These are phyloP conservation scores for Drosophila atripex DNA, from an alignment of 2,888 invertebrate genomes.

Conservation along the genomic window DNA sequence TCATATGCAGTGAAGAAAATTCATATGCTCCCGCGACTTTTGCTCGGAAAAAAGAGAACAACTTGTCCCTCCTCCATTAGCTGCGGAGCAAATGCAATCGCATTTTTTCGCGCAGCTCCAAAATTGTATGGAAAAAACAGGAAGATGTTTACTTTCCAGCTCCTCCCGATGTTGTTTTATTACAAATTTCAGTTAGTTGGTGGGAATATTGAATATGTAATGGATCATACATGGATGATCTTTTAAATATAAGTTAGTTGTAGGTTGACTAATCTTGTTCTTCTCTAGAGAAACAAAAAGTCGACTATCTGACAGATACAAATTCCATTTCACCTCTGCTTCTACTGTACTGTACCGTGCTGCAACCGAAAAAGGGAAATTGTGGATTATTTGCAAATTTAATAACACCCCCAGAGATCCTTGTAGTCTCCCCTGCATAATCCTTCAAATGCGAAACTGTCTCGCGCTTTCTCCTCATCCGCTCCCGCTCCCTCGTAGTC, in stretches of 20 bases:
- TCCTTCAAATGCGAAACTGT: slow-evolving; percentile 22
- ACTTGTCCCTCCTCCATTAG: background rate
- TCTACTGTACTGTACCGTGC: slow-evolving; percentile 44
- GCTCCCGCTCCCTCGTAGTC: slow-evolving; percentile 43
- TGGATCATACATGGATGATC: too few species aligned
- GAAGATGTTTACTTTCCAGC: slow-evolving; percentile 68
- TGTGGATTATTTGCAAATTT: slow-evolving; percentile 70
- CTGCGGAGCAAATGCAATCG: slow-evolving; percentile 28
- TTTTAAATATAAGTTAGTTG: too few species aligned
- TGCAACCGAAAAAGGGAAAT: slow-evolving; percentile 49
- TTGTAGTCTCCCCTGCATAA: background rate
- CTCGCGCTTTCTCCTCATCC: background rate
- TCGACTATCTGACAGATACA: background rate
- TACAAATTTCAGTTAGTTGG: background rate
- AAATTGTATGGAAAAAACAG: slow-evolving; percentile 73
- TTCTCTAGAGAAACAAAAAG: background rate
- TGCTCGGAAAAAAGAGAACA: slow-evolving; percentile 6
- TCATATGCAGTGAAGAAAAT: slow-evolving; percentile 67
- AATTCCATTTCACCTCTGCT: slow-evolving; percentile 17
- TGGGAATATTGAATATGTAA: background rate
- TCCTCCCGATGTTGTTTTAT: slow-evolving; percentile 2
- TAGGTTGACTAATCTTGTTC: background rate
- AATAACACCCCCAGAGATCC: slow-evolving; percentile 48
- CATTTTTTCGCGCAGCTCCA: slow-evolving; percentile 8
- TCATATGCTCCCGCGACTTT: slow-evolving; percentile 45